phyloP scores from a whole-genome alignment of 92 coral and sea anemone species.

The Actinostola sp. region DNA sequence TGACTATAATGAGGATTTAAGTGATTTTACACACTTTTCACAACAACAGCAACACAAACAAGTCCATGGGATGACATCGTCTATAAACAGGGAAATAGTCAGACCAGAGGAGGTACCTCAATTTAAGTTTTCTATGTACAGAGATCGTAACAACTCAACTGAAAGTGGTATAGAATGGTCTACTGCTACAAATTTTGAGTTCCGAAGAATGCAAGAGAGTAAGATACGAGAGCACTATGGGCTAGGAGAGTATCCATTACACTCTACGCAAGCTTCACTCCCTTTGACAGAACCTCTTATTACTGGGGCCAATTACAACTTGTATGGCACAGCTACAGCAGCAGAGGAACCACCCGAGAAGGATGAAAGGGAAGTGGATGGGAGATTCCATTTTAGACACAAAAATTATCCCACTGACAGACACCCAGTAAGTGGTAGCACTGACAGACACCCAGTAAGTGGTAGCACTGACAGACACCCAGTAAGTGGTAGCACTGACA shows the following conservation, averaged over 20 bases:
- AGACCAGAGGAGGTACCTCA: slow-evolving; percentile 11
- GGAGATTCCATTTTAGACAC: not conserved
- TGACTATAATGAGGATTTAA: not conserved
- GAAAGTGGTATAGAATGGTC: slow-evolving; percentile 15
- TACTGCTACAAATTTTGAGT: slow-evolving; percentile 12
- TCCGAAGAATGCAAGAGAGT: slow-evolving; percentile 25
- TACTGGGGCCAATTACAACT: slow-evolving; percentile 8
- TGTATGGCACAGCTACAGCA: slow-evolving; percentile 11
- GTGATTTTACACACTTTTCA: slow-evolving; percentile 3
- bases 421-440: not conserved
- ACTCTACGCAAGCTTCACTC: slow-evolving; percentile 8
- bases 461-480: too few species aligned
- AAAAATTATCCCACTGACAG: not conserved
- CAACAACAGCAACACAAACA: not conserved
- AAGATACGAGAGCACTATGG: slow-evolving; percentile 26
- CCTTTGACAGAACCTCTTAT: not conserved
- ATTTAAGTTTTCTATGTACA: slow-evolving; percentile 16
- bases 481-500: too few species aligned
- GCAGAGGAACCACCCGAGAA: slow-evolving; percentile 6
- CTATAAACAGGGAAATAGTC: slow-evolving; percentile 14
- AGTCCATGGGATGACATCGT: not conserved
- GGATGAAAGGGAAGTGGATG: slow-evolving; percentile 10
- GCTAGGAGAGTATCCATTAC: slow-evolving; percentile 9
- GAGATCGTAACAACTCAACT: not conserved
- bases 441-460: too few species aligned